Conservation (phyloP, 2,888 invertebrate species). For the Iselma pallidipennis region DNA sequence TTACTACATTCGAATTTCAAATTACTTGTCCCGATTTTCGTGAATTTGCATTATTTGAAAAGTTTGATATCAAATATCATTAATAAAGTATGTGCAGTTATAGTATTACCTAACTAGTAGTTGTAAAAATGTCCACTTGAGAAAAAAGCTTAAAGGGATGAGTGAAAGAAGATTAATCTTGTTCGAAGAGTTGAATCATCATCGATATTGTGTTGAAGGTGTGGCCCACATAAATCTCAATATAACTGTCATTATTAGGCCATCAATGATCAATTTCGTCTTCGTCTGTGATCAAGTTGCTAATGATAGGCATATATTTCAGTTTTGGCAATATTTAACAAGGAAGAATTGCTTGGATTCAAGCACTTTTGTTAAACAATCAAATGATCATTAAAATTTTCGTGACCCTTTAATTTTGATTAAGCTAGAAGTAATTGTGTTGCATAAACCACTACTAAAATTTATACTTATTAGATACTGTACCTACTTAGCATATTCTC, state of each 20-base stretch:
- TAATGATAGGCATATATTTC: too few relatives aligned
- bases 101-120: not conserved
- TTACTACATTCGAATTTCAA: slow-evolving; percentile 30
- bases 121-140: not conserved
- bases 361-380: not conserved
- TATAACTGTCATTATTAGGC: not conserved
- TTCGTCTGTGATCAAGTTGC: too few relatives aligned
- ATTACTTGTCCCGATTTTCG: slow-evolving; percentile 21
- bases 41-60: slow-evolving; percentile 24
- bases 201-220: not conserved
- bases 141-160: not conserved
- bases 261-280: too few relatives aligned
- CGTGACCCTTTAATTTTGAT: not conserved
- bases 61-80: slow-evolving; percentile 15
- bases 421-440: too few relatives aligned
- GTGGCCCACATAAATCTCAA: not conserved
- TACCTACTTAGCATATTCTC: not conserved
- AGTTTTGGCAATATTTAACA: too few relatives aligned
- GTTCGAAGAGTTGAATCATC: not conserved
- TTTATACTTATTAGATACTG: too few relatives aligned
- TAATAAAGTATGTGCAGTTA: not conserved
- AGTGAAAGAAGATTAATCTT: not conserved
- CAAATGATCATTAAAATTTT: not conserved
- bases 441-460: too few relatives aligned
- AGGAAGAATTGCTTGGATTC: not conserved